Conservation (phyloP, 2,113 vertebrate genomes). For the Brachyistius frenatus region DNA sequence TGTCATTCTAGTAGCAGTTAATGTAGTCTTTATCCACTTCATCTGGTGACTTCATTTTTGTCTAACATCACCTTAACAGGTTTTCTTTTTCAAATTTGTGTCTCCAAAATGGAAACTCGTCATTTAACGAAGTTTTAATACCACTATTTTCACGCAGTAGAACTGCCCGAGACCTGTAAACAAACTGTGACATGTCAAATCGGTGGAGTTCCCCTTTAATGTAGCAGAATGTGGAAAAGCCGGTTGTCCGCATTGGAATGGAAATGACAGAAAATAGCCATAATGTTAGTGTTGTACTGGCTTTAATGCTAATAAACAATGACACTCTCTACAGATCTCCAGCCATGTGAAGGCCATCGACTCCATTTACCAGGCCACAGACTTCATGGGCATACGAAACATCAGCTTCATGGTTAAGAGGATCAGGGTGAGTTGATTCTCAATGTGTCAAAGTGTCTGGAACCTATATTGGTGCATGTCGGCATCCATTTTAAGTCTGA, state of each 20-base stretch:
- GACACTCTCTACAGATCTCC: constrained; percentile 89
- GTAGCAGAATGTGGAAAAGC: neutral
- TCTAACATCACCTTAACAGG: neutral
- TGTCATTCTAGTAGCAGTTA: neutral
- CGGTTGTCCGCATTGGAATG: neutral
- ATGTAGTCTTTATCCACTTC: neutral
- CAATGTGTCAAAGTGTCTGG: neutral
- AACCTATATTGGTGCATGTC: neutral
- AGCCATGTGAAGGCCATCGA: constrained; percentile 97
- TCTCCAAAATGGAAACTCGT: neutral
- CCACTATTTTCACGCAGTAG: neutral
- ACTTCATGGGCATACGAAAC: constrained; percentile 95
- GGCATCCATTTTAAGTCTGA: neutral
- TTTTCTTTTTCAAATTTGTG: neutral
- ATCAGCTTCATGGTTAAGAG: constrained; percentile 99
- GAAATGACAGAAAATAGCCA: neutral
- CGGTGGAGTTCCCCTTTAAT: neutral
- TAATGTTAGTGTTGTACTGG: neutral
- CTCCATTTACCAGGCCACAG: constrained; percentile 94
- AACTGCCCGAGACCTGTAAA: neutral
- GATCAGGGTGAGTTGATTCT: constrained; percentile 89
- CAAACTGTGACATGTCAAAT: neutral
- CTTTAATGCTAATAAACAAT: neutral
- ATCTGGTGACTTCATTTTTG: neutral
- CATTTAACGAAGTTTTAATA: neutral